Evolutionary conservation across 2,113 vertebrate genomes (phyloP), one percentile per base, ranked within the genome.

Genomic region (Sylvilagus bachmani): DNA sequence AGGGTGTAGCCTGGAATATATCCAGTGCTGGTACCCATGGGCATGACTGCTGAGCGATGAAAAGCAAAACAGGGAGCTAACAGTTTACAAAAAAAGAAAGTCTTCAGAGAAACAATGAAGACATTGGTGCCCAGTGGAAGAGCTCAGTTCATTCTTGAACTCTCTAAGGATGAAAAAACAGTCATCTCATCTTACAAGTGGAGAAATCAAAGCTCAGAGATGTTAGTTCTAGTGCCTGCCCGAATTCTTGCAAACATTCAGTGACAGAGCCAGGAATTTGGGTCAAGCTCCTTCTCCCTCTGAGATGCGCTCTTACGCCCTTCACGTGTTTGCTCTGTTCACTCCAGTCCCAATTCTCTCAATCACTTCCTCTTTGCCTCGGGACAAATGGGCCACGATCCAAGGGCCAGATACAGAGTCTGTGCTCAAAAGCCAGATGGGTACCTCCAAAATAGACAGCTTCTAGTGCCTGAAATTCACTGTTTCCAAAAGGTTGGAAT

Each of bases 181-280:
- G n/a, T 5, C 44, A 44, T 44, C 70, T 38, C 25, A 1, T 64
- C 44, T 94, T 12, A 77, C 12, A 69, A 73, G 19, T 51, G 71
- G n/a, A 21, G 19, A 85, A 92, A 86, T 67, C 16, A 24, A 79
- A 55, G 86, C 16, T 82, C 38, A 33, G 73, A n/a, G 62, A 49
- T 78, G 6, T 31, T 69, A 61, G 9, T 33, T 69, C 51, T 1
- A 29, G 19, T 49, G 58, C n/a, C 38, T 58, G 27, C 22, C 24
- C 19, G 53, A 75, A 51, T 58, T 29, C 62, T 89, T 74, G 69
- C 16, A 58, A 58, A 88, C 55, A 33, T 24, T 78, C 77, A 85
- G 38, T 33, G 19, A 29, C 80, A 87, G 75, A 75, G 71, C n/a
- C 17, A 81, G 53, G n/a, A 67, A 75, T 67, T 10, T 22, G 14